These are phyloP conservation scores for Julus scandinavius DNA, from an alignment of 2,888 invertebrate genomes.

Conservation along the genomic window DNA sequence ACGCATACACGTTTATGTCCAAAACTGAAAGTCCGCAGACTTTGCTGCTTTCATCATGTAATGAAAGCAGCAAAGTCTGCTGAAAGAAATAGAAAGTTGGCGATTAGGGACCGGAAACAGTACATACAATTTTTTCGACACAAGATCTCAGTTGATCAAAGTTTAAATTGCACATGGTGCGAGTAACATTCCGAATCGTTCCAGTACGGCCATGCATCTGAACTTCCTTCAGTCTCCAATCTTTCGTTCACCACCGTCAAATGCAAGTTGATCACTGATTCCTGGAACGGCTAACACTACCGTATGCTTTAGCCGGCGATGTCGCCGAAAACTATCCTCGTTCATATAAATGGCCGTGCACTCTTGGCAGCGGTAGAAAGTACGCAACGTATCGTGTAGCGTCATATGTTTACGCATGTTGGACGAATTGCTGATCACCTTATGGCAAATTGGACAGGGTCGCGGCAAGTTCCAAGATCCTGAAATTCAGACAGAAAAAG, in stretches of 20 bases:
- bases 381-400: constrained; percentile 52
- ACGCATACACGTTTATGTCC: too few relatives aligned
- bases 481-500: constrained; percentile 50
- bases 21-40: too few relatives aligned
- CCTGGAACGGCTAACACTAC: not conserved
- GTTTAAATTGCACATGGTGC: not conserved
- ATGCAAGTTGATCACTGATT: not conserved
- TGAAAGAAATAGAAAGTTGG: too few relatives aligned
- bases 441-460: constrained; percentile 56
- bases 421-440: constrained; percentile 57
- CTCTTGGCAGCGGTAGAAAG: too few relatives aligned
- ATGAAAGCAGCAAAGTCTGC: too few relatives aligned
- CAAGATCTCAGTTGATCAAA: not conserved
- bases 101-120: too few relatives aligned
- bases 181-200: not conserved
- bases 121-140: not conserved
- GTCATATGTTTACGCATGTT: constrained; percentile 58
- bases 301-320: constrained; percentile 55
- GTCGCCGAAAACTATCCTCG: constrained; percentile 57
- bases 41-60: too few relatives aligned
- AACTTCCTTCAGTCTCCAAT: constrained; percentile 28
- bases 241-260: not conserved
- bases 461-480: constrained; percentile 56
- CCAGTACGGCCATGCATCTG: not conserved
- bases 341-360: constrained; percentile 55